Base-by-base conservation (phyloP, 2,797 vertebrate species). In the Centropyge bicolor region DNA sequence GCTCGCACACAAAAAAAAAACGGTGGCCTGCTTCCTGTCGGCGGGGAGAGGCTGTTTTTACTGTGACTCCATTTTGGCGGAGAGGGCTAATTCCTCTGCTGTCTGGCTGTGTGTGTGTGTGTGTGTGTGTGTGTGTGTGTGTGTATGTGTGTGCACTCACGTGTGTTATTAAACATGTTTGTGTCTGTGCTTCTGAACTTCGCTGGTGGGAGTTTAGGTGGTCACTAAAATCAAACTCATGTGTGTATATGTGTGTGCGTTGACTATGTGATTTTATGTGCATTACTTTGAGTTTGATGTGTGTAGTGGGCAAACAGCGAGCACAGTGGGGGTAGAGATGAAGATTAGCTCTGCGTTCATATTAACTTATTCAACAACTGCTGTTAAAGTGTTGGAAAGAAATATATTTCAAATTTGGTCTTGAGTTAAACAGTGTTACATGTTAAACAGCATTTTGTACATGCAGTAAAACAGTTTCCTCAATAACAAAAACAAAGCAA, bases 61-160 rank as follows among this genome's bases (percentile, higher is more conserved):
- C 86, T 92, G 90, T 65, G 86, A 91, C 89, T 94, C 88, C 80
- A 62, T 89, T 91, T 90, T 92, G 91, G 92, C 89, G 60, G 79
- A 72, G 86, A 71, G 76, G 81, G 85, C 82, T 90, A 91, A 92
- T 90, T 91, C 91, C 89, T 90, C 77, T 87, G 70, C 81, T 88
- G 89, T 87, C 84, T 91, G 83, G 72, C 55, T 24, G 16, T 74
- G 64, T 63, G 27, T 83, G n/a, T 80, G 63, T 84, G 78, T 86
- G 61, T 80, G 64, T 68, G 48, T 81, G 57, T 65, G 78, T 84
- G 49, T 70, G 57, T 80, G 61, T 68, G 41, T 65, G 65, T 55
- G 67, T 74, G 48, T 75, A 62, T 52, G 55, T 22, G 35, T 70
- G 70, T 41, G 8, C 48, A 24, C 56, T 69, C 69, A 49, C 22